Conservation (phyloP, 2,113 vertebrate species). For the Antechinus stuartii region DNA sequence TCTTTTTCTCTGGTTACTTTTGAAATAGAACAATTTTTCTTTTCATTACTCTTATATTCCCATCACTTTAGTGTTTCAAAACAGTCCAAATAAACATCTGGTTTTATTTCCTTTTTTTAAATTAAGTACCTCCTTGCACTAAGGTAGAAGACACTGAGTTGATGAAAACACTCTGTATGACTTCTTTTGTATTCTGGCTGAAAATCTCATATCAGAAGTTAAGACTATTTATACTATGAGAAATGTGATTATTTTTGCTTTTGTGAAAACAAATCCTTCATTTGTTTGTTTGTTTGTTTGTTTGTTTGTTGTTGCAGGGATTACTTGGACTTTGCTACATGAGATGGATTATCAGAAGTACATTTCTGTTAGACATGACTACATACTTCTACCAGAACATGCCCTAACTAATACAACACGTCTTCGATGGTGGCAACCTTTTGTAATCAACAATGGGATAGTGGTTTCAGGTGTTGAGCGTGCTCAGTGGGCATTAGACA, state of each 20-base stretch:
- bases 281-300: constrained; percentile 8
- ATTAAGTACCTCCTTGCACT: background rate
- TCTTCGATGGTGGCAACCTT: constrained; percentile 98
- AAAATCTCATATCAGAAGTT: background rate
- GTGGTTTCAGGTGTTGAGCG: constrained; percentile 91
- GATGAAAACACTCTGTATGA: background rate
- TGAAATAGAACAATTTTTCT: background rate
- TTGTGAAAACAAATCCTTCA: background rate
- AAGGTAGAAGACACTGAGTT: background rate
- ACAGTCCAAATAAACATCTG: background rate
- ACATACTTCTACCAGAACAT: constrained; percentile 93
- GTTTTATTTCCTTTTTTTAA: background rate
- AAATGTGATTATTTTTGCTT: background rate
- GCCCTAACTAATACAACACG: constrained; percentile 95
- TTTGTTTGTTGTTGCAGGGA: constrained; percentile 84
- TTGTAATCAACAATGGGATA: constrained; percentile 89
- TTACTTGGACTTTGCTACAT: constrained; percentile 96
- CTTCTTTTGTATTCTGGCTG: background rate
- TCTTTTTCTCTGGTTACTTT: background rate
- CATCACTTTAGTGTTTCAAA: constrained; percentile 26
- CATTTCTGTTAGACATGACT: constrained; percentile 94
- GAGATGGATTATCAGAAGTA: constrained; percentile 99
- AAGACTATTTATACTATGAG: background rate
- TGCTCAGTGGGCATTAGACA: constrained; percentile 98
- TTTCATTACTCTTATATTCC: background rate